Evolutionary conservation across 1,140 invertebrate species (phyloP).

Genomic region (Hetaerina americana): DNA sequence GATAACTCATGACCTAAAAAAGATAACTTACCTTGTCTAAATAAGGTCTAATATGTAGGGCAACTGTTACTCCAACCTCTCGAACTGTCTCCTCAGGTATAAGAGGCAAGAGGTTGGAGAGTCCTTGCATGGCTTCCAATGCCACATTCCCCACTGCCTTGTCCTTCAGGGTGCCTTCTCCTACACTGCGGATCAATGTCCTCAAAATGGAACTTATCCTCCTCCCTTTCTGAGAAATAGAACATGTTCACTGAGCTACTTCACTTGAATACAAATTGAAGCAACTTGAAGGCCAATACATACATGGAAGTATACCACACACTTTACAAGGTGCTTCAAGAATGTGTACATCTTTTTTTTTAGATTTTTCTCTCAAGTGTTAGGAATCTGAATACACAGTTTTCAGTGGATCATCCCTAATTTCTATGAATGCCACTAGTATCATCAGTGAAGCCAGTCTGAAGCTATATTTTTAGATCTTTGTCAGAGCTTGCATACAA

Average conservation of each 20-base stretch:
- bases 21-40: conserved; percentile 35
- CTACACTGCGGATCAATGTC: conserved; percentile 31
- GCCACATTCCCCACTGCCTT: conserved; percentile 34
- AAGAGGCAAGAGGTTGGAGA: conserved; percentile 33
- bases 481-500: no score
- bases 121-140: conserved; percentile 39
- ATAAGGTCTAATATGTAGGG: conserved; percentile 39
- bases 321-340: no score
- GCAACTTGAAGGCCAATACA: neutral
- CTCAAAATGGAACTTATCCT: conserved; percentile 27
- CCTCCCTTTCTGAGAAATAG: conserved; percentile 18
- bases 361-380: no score
- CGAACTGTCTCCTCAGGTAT: neutral
- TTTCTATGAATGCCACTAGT: no score
- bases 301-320: neutral
- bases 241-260: no score
- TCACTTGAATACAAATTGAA: neutral
- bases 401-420: no score
- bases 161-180: conserved; percentile 27
- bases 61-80: conserved; percentile 28
- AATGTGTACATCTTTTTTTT: no score
- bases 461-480: no score
- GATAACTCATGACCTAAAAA: no score
- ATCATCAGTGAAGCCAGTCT: no score
- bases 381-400: no score